phyloP scores from a whole-genome alignment of 2,113 vertebrate species.

The Perca flavescens region DNA sequence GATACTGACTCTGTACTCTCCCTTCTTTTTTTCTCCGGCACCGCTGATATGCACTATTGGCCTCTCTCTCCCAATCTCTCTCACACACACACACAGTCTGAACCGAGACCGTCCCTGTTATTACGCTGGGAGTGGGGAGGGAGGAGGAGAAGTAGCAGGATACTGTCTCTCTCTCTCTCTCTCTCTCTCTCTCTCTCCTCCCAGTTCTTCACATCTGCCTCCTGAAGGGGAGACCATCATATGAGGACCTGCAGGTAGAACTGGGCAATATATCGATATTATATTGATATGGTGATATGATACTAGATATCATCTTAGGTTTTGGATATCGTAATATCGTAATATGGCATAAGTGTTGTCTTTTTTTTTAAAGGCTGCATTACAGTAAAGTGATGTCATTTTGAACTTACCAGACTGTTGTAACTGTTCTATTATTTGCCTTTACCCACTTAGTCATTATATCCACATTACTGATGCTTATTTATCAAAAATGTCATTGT shows the following conservation, averaged over 20 bases:
- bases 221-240: conserved; percentile 33
- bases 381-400: too few relatives aligned
- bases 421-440: too few relatives aligned
- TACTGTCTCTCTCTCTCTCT: conserved; percentile 6
- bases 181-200: conserved; percentile 14
- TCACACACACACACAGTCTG: conserved; percentile 18
- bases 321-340: too few relatives aligned
- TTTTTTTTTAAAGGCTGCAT: too few relatives aligned
- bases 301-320: too few relatives aligned
- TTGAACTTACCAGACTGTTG: too few relatives aligned
- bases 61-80: conserved; percentile 8
- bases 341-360: too few relatives aligned
- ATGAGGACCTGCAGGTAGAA: conserved; percentile 1
- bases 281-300: too few relatives aligned
- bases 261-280: too few relatives aligned
- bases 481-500: too few relatives aligned
- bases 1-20: conserved; percentile 28
- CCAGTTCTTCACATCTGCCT: conserved; percentile 27
- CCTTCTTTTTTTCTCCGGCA: conserved; percentile 9
- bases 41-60: conserved; percentile 31
- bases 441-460: too few relatives aligned
- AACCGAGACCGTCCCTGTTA: conserved; percentile 60
- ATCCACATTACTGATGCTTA: too few relatives aligned
- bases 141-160: conserved; percentile 37
- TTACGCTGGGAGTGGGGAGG: conserved; percentile 31